phyloP scores from a whole-genome alignment of 2,113 vertebrate genomes.

The Nesoenas mayeri region DNA sequence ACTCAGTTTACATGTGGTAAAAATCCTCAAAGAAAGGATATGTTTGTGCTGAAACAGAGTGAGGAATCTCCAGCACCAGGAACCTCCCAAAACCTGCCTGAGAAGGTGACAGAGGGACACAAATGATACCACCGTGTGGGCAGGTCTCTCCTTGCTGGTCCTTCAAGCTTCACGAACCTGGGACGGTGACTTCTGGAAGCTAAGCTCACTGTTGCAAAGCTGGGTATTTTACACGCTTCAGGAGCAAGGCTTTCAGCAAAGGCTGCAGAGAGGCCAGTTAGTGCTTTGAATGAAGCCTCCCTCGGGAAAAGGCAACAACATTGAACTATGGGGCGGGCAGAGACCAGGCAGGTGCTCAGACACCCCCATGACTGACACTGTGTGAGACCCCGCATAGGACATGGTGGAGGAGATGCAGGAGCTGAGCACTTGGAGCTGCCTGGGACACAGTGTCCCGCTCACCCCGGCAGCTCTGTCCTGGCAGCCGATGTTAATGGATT shows the following conservation, averaged over 20 bases:
- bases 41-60: not conserved
- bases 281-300: not conserved
- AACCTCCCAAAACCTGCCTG: not conserved
- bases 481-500: not conserved
- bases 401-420: not conserved
- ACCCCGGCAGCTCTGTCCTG: not conserved
- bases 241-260: not conserved
- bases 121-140: not conserved
- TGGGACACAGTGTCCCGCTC: not conserved
- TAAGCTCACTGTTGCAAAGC: not conserved
- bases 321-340: rapidly evolving
- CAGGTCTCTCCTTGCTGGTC: not conserved
- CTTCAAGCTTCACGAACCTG: not conserved
- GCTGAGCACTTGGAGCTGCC: not conserved
- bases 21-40: not conserved
- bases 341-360: not conserved
- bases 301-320: not conserved
- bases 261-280: not conserved
- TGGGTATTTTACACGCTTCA: not conserved
- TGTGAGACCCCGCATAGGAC: not conserved
- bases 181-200: not conserved
- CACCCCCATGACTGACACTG: rapidly evolving
- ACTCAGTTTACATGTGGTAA: not conserved
- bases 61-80: not conserved
- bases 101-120: not conserved